phyloP scores from a whole-genome alignment of 2,113 vertebrate genomes.

The Mastomys coucha region DNA sequence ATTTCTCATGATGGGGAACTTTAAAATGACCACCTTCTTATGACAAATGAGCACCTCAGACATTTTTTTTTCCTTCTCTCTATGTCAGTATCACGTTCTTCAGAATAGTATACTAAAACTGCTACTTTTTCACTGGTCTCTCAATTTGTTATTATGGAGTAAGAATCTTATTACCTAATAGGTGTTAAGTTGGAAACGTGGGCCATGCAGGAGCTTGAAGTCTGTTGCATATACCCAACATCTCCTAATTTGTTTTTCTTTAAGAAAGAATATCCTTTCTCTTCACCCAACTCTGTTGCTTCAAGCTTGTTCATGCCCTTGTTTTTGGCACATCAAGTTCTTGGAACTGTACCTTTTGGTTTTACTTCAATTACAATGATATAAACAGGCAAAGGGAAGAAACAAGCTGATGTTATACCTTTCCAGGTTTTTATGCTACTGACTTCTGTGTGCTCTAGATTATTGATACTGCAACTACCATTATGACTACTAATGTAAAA shows the following conservation, averaged over 20 bases:
- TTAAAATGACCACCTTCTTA: background rate
- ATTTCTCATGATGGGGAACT: background rate
- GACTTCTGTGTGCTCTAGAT: background rate
- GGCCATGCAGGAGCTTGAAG: background rate
- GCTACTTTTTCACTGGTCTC: background rate
- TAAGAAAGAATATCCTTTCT: background rate
- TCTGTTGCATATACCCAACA: background rate
- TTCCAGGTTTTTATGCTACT: background rate
- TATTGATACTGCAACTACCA: background rate
- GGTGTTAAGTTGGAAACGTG: background rate
- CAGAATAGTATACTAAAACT: background rate
- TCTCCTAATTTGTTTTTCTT: background rate
- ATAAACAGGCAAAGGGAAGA: background rate
- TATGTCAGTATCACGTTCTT: background rate
- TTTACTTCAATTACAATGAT: background rate
- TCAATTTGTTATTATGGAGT: background rate
- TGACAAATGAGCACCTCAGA: background rate
- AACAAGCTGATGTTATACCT: background rate
- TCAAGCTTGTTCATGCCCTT: background rate
- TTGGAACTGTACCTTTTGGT: background rate
- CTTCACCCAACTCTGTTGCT: background rate
- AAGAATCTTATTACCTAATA: background rate
- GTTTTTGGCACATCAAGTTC: background rate
- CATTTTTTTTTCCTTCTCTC: background rate
- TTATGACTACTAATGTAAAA: background rate